Percentiles rank a stretch among this genome's conserved stretches.
Evolutionary conservation across 1,140 invertebrate species (phyloP).

Genomic region (Anoplophora glabripennis): DNA sequence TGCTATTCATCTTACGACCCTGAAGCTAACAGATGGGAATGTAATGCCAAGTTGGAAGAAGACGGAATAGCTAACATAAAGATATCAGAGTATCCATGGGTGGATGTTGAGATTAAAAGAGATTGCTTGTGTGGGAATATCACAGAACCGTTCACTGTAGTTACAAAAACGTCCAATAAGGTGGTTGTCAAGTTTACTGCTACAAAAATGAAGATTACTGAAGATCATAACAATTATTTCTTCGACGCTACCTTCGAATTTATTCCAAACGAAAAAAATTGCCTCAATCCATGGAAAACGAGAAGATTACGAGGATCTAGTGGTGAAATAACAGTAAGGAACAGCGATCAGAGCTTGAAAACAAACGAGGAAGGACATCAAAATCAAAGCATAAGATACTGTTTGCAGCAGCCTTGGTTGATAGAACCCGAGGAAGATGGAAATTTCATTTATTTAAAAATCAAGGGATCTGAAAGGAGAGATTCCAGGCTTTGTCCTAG

Average conservation of each 20-base stretch:
- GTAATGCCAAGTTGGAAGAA: constrained; percentile 49
- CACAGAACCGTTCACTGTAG: constrained; percentile 56
- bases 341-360: constrained; percentile 27
- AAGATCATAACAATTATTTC: constrained; percentile 76
- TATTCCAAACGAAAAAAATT: constrained; percentile 57
- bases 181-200: constrained; percentile 72
- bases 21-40: constrained; percentile 57
- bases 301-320: constrained; percentile 65
- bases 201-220: constrained; percentile 75
- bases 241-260: constrained; percentile 80
- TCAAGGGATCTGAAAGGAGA: constrained; percentile 62
- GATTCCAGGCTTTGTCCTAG: constrained; percentile 62
- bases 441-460: constrained; percentile 69
- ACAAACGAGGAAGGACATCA: constrained; percentile 26
- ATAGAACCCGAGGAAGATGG: constrained; percentile 71
- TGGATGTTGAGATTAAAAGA: constrained; percentile 63
- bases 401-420: constrained; percentile 73
- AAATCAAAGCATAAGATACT: constrained; percentile 46
- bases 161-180: constrained; percentile 63
- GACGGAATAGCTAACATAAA: constrained; percentile 62
- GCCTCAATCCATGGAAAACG: constrained; percentile 61
- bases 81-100: constrained; percentile 72
- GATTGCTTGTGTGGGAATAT: constrained; percentile 75
- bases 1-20: constrained; percentile 65
- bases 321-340: constrained; percentile 62